Percentiles rank a stretch among this genome's conserved stretches.
phyloP scores from a whole-genome alignment of 2,888 invertebrate genomes.

The Lithophane semibrunnea region DNA sequence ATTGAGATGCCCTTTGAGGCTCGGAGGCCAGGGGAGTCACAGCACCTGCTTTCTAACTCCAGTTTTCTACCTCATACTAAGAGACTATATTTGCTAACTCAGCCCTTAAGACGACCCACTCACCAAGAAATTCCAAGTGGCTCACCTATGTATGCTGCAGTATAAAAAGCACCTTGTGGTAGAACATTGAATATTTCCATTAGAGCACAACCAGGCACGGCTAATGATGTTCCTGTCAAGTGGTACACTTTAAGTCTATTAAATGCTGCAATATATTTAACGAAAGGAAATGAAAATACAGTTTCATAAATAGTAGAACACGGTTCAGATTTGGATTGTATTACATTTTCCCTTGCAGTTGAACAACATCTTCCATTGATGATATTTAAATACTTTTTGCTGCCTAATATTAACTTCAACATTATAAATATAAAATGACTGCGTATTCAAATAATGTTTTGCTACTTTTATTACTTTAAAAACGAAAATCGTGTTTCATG shows the following conservation, averaged over 20 bases:
- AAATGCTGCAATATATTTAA: conserved; percentile 85
- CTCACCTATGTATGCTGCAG: conserved; percentile 83
- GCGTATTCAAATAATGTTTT: background rate
- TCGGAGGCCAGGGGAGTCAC: background rate
- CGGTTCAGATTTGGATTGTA: conserved; percentile 18
- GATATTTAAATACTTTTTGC: conserved; percentile 13
- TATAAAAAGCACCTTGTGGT: conserved; percentile 74
- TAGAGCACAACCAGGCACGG: conserved; percentile 82
- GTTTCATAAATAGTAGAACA: conserved; percentile 75
- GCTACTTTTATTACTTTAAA: no score
- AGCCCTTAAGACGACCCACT: no score
- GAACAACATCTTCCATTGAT: conserved; percentile 39
- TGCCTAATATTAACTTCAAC: conserved; percentile 45
- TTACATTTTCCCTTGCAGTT: conserved; percentile 38
- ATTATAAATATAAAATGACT: conserved; percentile 2
- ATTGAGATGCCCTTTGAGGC: background rate
- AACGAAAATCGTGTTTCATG: background rate
- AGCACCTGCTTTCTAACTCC: background rate
- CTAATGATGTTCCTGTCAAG: conserved; percentile 79
- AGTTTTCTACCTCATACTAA: background rate
- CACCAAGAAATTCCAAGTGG: background rate
- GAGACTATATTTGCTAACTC: no score
- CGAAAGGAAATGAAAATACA: conserved; percentile 83
- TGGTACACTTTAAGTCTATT: conserved; percentile 90
- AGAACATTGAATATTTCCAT: conserved; percentile 81